Conservation (phyloP, 2,113 vertebrate species). For the Nestor notabilis region DNA sequence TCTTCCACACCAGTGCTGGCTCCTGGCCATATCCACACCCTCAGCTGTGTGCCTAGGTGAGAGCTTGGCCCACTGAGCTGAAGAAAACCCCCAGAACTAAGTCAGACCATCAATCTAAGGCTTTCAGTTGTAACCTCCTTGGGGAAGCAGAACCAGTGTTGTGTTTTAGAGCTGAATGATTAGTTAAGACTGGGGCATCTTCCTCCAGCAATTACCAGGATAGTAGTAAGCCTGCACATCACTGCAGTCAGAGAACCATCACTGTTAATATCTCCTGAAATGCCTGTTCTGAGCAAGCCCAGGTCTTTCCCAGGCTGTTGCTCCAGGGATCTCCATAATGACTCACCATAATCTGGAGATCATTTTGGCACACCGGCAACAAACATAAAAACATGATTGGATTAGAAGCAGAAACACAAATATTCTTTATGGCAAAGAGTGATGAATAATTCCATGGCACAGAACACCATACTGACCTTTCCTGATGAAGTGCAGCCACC, state of each 20-base stretch:
- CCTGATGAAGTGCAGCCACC: neutral
- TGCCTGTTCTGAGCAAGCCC: neutral
- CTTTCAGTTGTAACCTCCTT: neutral
- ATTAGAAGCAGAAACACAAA: neutral
- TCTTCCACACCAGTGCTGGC: neutral
- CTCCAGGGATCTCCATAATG: neutral
- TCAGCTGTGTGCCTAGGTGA: neutral
- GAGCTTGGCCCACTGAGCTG: neutral
- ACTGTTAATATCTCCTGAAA: neutral
- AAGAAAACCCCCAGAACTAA: neutral
- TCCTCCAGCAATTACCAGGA: neutral
- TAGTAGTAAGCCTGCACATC: fast-evolving
- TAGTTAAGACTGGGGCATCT: neutral
- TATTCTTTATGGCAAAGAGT: neutral
- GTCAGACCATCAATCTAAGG: no score
- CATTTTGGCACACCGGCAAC: neutral
- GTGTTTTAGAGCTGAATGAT: neutral
- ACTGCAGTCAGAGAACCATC: neutral
- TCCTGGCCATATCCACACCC: neutral
- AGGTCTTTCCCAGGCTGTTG: neutral
- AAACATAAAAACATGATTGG: neutral
- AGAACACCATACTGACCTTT: neutral
- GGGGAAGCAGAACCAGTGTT: neutral
- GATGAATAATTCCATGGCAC: neutral
- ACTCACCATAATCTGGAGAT: neutral